Evolutionary conservation across 2,888 invertebrate species (phyloP), one percentile per base, ranked within the genome.

Genomic region (Heliconius hortense): DNA sequence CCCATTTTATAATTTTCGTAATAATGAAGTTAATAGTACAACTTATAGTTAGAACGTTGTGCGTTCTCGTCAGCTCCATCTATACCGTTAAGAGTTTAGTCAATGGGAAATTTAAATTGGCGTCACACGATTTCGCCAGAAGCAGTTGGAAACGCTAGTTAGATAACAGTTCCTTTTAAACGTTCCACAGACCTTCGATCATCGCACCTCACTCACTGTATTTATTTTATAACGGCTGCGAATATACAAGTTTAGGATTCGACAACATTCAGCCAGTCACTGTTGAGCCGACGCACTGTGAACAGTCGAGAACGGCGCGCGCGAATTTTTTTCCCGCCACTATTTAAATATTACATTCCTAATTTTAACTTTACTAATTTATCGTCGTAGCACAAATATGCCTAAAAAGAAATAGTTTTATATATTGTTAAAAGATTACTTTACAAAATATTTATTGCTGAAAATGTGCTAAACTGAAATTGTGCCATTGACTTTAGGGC

Each of bases 211-310:
- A 43, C 39, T 39, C 86, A 82, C 82, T 81, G 88, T 88, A 85
- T 90, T 89, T 91, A 90, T 91, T 92, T 93, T 93, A 91, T 89
- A 89, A 89, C 90, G 89, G 86, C 87, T 84, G 90, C 90, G 90
- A 91, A 92, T 90, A 92, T 91, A 92, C 90, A 89, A 88, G 88
- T 85, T 86, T 86, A 80, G 88, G 84, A 86, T 87, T 89, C 86
- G 86, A 88, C 87, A 84, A 84, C 86, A 83, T 85, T 86, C 87
- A 85, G 89, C 86, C 93, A 93, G 93, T 93, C 92, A 89, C 90
- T 84, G 86, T 83, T 89, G 87, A 87, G 90, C 86, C 90, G 83
- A 90, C 89, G 88, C 85, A 84, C 90, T 84, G 86, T 63, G 73
- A 72, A 86, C 90, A 85, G 86, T 87, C 85, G 88, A 87, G 86